Conservation (phyloP, 2,113 vertebrate species). For the Paedocypris sp. region DNA sequence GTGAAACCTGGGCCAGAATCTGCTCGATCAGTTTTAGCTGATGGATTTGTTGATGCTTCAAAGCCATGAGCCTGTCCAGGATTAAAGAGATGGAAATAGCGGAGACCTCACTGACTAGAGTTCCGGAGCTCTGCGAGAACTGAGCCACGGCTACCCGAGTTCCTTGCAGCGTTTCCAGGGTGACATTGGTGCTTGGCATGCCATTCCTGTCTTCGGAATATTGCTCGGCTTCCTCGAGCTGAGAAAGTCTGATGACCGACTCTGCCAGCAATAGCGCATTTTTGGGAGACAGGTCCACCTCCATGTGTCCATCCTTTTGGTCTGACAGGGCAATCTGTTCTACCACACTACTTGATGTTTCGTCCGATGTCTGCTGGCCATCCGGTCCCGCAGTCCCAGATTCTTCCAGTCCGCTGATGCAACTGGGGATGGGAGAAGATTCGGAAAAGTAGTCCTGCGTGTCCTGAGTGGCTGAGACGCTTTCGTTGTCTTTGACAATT, state of each 20-base stretch:
- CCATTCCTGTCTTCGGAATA: slow-evolving; percentile 65
- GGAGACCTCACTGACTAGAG: slow-evolving; percentile 58
- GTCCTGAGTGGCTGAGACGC: slow-evolving; percentile 62
- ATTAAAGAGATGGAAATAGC: slow-evolving; percentile 92
- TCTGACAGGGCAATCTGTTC: slow-evolving; percentile 50
- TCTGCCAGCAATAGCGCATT: slow-evolving; percentile 64
- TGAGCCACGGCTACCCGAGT: slow-evolving; percentile 95
- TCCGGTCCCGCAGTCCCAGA: slow-evolving; percentile 70
- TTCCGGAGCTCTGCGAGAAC: slow-evolving; percentile 77
- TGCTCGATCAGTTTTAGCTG: slow-evolving; percentile 97
- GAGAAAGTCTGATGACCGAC: slow-evolving; percentile 72
- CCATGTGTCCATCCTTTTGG: slow-evolving; percentile 89
- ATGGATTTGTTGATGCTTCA: slow-evolving; percentile 96
- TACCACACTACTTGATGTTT: slow-evolving; percentile 63
- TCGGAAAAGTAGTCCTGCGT: slow-evolving; percentile 73
- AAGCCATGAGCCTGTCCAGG: slow-evolving; percentile 89
- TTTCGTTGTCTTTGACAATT: slow-evolving; percentile 87
- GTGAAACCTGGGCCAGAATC: slow-evolving; percentile 90
- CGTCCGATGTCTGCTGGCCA: slow-evolving; percentile 63
- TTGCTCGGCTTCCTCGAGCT: slow-evolving; percentile 61
- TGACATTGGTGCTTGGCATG: slow-evolving; percentile 97
- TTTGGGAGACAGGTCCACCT: slow-evolving; percentile 70
- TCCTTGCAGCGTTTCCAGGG: slow-evolving; percentile 89
- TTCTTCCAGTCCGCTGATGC: slow-evolving; percentile 75
- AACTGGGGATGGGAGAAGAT: slow-evolving; percentile 75